phyloP scores from a whole-genome alignment of 2,113 vertebrate species.

The Clarias magur region DNA sequence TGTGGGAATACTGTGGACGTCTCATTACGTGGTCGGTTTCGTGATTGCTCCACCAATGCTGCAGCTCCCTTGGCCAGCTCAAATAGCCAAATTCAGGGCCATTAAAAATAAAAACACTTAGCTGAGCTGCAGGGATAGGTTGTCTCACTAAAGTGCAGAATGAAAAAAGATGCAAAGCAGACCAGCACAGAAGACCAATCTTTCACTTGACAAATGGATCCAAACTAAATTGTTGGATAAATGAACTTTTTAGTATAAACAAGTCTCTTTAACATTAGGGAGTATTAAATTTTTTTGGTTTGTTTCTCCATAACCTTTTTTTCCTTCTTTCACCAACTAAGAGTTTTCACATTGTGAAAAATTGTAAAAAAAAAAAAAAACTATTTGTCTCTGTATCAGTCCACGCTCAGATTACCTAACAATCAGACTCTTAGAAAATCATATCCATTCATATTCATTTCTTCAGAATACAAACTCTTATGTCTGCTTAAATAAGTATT shows the following conservation, averaged over 20 bases:
- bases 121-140: background rate
- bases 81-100: constrained; percentile 10
- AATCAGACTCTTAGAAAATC: no score
- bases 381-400: no score
- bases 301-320: no score
- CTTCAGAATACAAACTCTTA: no score
- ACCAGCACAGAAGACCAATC: background rate
- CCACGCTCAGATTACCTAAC: no score
- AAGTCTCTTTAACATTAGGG: background rate
- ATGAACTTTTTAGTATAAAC: background rate
- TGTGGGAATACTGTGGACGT: constrained; percentile 33
- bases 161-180: background rate
- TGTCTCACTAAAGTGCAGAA: background rate
- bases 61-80: background rate
- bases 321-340: background rate
- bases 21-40: constrained; percentile 37
- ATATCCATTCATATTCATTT: no score
- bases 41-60: constrained; percentile 38
- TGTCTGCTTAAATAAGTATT: no score
- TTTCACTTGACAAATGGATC: background rate
- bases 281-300: no score
- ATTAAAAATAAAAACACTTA: constrained; percentile 28
- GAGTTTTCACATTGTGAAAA: background rate
- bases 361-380: no score
- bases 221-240: background rate